Conservation (phyloP, 2,113 vertebrate species). For the Chelonoidis abingdonii region DNA sequence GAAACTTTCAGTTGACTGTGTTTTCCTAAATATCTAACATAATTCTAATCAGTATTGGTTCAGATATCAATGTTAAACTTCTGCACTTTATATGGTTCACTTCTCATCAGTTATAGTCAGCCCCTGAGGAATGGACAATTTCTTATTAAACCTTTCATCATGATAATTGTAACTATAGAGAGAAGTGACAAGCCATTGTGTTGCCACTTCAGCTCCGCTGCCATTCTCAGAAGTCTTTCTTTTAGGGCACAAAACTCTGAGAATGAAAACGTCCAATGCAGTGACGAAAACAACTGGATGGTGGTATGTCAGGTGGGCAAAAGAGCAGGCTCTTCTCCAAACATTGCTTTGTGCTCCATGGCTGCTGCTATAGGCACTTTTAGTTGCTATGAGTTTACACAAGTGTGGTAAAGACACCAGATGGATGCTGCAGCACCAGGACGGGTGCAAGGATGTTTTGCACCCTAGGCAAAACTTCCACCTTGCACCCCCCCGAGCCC, state of each 20-base stretch:
- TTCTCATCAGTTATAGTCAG: slow-evolving; percentile 55
- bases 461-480: too few species aligned
- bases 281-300: background rate
- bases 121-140: slow-evolving; percentile 27
- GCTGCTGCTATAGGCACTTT: background rate
- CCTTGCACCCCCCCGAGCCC: too few species aligned
- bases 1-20: background rate
- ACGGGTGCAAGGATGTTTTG: too few species aligned
- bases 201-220: slow-evolving; percentile 55
- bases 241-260: slow-evolving; percentile 34
- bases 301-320: slow-evolving; percentile 44
- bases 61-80: slow-evolving; percentile 40
- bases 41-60: background rate
- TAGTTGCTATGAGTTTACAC: background rate
- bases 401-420: background rate
- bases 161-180: background rate
- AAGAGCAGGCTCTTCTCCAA: slow-evolving; percentile 8
- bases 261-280: background rate
- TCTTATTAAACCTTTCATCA: background rate
- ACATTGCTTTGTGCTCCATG: background rate
- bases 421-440: background rate
- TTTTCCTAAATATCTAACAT: slow-evolving; percentile 13
- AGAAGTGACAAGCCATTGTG: slow-evolving; percentile 53
- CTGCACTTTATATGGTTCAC: slow-evolving; percentile 21
- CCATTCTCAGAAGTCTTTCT: slow-evolving; percentile 59